These are phyloP conservation scores for Drosophila atroscutellata DNA, from an alignment of 2,888 invertebrate species.

Conservation along the genomic window DNA sequence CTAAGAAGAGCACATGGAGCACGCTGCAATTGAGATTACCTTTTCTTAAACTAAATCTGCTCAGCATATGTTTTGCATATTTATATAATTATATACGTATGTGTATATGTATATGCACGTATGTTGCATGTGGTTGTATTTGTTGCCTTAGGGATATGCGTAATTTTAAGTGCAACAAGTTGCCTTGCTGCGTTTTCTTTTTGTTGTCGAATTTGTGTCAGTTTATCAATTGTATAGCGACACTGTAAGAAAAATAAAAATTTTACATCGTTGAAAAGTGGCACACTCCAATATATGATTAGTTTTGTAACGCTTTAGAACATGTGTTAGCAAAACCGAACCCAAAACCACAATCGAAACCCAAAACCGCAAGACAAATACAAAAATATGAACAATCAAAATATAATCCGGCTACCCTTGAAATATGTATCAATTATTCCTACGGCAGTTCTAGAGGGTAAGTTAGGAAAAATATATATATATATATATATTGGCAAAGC, in stretches of 20 bases:
- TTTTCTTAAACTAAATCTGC: constrained; percentile 50
- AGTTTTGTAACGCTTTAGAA: constrained; percentile 8
- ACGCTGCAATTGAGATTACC: constrained; percentile 35
- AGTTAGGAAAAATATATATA: not conserved
- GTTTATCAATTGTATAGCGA: constrained; percentile 75
- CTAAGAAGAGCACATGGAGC: too few relatives aligned
- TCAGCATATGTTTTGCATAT: constrained; percentile 28
- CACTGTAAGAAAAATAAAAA: constrained; percentile 73
- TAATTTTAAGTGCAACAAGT: constrained; percentile 55
- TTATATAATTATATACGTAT: constrained; percentile 8
- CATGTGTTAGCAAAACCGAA: constrained; percentile 31
- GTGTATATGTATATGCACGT: constrained; percentile 14
- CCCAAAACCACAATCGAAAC: constrained; percentile 25
- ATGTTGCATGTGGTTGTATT: constrained; percentile 26
- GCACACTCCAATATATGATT: constrained; percentile 10
- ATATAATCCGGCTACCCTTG: not conserved
- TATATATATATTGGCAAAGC: not conserved
- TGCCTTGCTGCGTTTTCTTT: constrained; percentile 53
- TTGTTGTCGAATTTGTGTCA: constrained; percentile 24
- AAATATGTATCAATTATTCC: not conserved
- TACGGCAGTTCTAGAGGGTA: not conserved
- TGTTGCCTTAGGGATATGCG: constrained; percentile 47
- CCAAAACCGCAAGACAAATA: constrained; percentile 21
- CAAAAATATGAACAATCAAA: constrained; percentile 1
- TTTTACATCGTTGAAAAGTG: constrained; percentile 35